phyloP scores from a whole-genome alignment of 2,888 invertebrate species.

The Catocala sponsa region DNA sequence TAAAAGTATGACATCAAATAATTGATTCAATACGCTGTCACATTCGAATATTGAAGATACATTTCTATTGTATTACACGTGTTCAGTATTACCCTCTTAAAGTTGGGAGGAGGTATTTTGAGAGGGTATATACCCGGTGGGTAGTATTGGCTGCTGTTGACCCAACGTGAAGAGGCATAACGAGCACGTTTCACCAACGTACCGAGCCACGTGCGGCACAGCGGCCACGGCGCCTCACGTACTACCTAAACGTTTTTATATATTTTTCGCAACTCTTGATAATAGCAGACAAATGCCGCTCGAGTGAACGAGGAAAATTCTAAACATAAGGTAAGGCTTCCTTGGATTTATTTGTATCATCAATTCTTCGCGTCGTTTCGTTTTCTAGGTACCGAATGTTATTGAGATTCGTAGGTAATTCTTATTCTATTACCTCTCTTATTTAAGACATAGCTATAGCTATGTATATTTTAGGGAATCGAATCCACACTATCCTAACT shows the following conservation, averaged over 20 bases:
- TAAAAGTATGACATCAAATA: too few relatives aligned
- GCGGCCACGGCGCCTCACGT: not conserved
- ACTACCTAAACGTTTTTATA: not conserved
- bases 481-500: too few relatives aligned
- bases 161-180: slow-evolving; percentile 7
- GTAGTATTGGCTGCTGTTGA: slow-evolving; percentile 1
- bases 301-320: slow-evolving; percentile 32
- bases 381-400: not conserved
- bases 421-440: too few relatives aligned
- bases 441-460: too few relatives aligned
- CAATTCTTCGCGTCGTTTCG: not conserved
- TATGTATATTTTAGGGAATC: too few relatives aligned
- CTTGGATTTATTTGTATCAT: slow-evolving; percentile 20
- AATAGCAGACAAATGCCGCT: slow-evolving; percentile 3
- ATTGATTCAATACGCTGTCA: too few relatives aligned
- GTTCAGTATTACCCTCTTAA: too few relatives aligned
- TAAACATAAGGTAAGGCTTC: slow-evolving; percentile 20
- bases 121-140: not conserved
- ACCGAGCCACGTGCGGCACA: slow-evolving; percentile 8
- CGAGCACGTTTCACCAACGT: slow-evolving; percentile 4
- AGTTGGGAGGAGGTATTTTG: too few relatives aligned
- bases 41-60: too few relatives aligned
- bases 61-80: too few relatives aligned
- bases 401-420: too few relatives aligned
- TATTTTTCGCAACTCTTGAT: not conserved